Conservation (phyloP, 2,797 vertebrate genomes). For the Luscinia luscinia region DNA sequence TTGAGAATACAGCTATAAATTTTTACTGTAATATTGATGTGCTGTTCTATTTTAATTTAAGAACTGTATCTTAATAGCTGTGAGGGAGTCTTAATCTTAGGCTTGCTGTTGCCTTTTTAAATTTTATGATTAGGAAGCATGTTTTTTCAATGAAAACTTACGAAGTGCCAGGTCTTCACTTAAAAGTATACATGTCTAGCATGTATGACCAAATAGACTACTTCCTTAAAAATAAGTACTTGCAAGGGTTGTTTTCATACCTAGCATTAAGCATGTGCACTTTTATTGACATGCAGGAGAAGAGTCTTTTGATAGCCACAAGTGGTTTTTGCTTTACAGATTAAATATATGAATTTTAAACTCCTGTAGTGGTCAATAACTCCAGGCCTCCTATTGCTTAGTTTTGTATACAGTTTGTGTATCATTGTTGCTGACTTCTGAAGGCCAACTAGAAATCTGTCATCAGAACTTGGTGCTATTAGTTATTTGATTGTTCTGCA, state of each 20-base stretch:
- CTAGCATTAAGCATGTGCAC: constrained; percentile 11
- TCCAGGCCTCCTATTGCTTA: constrained; percentile 19
- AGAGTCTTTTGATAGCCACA: background rate
- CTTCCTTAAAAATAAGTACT: background rate
- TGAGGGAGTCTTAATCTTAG: constrained; percentile 26
- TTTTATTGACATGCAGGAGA: background rate
- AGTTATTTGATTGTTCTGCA: background rate
- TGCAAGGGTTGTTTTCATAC: background rate
- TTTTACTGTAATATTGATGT: background rate
- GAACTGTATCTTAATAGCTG: background rate
- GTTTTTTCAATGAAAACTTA: constrained; percentile 27
- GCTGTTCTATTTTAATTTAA: constrained; percentile 32
- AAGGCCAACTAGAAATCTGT: background rate
- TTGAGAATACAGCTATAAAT: constrained; percentile 18
- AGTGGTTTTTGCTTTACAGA: constrained; percentile 1
- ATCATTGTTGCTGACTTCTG: background rate
- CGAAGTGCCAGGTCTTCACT: constrained; percentile 9
- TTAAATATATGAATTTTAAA: background rate
- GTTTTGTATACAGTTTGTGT: background rate
- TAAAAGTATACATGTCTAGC: constrained; percentile 34
- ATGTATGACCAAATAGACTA: constrained; percentile 15
- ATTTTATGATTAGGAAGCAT: constrained; percentile 18
- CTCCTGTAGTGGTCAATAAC: background rate
- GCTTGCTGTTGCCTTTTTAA: constrained; percentile 19
- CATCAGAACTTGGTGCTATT: constrained; percentile 34